Conservation (phyloP, 1,140 invertebrate species). For the Meloidogyne hapla region DNA sequence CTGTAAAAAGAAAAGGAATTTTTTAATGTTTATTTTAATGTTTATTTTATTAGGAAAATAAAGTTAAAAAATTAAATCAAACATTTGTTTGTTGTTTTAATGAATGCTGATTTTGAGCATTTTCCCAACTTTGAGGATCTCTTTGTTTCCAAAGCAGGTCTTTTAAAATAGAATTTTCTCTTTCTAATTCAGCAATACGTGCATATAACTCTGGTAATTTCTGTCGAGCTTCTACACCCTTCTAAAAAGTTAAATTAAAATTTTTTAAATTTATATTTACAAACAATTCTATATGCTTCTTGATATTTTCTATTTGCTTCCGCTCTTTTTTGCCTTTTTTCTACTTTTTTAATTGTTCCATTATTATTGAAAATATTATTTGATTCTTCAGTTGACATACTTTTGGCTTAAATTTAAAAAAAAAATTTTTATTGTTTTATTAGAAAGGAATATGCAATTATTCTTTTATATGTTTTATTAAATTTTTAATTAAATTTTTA, state of each 20-base stretch:
- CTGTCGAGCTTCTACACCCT: conserved; percentile 16
- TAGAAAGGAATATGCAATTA: no score
- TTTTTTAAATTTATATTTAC: background rate
- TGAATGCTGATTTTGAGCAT: conserved; percentile 10
- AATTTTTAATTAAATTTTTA: no score
- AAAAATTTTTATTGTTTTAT: no score
- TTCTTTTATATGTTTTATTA: no score
- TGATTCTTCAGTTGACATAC: background rate
- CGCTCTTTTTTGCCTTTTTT: conserved; percentile 3
- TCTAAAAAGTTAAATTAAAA: conserved; percentile 13
- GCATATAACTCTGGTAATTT: conserved; percentile 19
- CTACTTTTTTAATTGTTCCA: background rate
- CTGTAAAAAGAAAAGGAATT: background rate
- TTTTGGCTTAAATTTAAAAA: background rate
- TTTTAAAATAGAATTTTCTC: conserved; percentile 22
- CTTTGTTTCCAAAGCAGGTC: conserved; percentile 22
- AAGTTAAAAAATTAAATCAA: background rate
- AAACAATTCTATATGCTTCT: conserved; percentile 8
- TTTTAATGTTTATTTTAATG: no score
- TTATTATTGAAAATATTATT: background rate
- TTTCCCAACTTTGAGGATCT: conserved; percentile 13
- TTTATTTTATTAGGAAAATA: background rate
- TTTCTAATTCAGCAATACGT: conserved; percentile 29
- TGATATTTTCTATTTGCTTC: conserved; percentile 9
- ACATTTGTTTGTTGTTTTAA: background rate